phyloP scores from a whole-genome alignment of 2,888 invertebrate species.

The Lydus trimaculatus region DNA sequence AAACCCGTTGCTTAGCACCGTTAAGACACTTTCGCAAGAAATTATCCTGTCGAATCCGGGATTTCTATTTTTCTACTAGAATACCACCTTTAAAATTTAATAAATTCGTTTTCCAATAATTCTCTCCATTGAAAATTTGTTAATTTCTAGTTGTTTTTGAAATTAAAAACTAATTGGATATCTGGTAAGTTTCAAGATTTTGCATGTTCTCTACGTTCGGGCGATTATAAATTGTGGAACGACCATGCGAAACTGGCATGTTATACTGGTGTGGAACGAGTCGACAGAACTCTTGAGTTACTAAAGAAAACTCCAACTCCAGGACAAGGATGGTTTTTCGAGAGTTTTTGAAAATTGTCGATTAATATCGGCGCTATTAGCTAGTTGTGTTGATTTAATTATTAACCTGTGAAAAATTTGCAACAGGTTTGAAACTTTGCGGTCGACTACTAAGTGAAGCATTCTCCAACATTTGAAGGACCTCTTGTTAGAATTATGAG shows the following conservation, averaged over 20 bases:
- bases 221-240: constrained; percentile 19
- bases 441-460: constrained; percentile 10
- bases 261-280: constrained; percentile 24
- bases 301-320: neutral
- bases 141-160: neutral
- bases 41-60: constrained; percentile 7
- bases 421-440: constrained; percentile 16
- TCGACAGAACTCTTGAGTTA: constrained; percentile 24
- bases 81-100: neutral
- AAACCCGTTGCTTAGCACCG: constrained; percentile 9
- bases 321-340: too few relatives aligned
- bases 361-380: too few relatives aligned
- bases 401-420: constrained; percentile 16
- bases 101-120: neutral
- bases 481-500: constrained; percentile 12
- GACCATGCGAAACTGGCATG: constrained; percentile 16
- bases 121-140: neutral
- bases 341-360: too few relatives aligned
- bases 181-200: constrained; percentile 12
- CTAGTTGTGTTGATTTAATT: neutral
- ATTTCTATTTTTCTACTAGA: neutral
- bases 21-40: constrained; percentile 11
- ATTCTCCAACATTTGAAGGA: constrained; percentile 9
- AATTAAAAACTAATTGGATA: constrained; percentile 5
- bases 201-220: constrained; percentile 16